A percentile compares a stretch with the other conserved stretches of the same genome.
Evolutionary conservation across 2,888 invertebrate genomes (phyloP).

Genomic region (Polydrusus pterygomalis): DNA sequence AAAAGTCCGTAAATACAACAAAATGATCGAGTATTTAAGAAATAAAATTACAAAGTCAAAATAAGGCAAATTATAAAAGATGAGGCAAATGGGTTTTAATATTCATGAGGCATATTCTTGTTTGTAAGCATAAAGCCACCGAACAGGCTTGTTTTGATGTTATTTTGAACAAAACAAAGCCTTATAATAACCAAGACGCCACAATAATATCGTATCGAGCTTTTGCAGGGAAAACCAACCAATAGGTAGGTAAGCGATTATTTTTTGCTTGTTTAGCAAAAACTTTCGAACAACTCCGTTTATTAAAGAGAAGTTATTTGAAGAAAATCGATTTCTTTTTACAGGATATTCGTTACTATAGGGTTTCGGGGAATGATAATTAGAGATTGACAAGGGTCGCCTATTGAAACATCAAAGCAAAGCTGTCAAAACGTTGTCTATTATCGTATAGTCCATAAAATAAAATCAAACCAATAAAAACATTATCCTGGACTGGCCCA

Average conservation of each 20-base stretch:
- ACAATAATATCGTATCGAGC: conserved; percentile 52
- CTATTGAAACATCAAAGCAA: conserved; percentile 28
- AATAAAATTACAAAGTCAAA: conserved; percentile 47
- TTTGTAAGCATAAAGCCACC: conserved; percentile 52
- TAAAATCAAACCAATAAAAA: conserved; percentile 52
- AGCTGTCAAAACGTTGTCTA: conserved; percentile 41
- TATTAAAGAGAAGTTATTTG: conserved; percentile 37
- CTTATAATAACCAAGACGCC: conserved; percentile 48
- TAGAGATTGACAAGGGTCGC: conserved; percentile 31
- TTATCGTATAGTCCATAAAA: conserved; percentile 33
- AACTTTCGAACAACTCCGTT: conserved; percentile 62
- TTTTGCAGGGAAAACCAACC: conserved; percentile 59
- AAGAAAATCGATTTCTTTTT: conserved; percentile 30
- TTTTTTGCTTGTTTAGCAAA: conserved; percentile 64
- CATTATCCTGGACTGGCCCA: conserved; percentile 38
- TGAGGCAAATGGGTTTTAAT: conserved; percentile 48
- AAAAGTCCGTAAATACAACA: conserved; percentile 5
- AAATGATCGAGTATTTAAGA: conserved; percentile 19
- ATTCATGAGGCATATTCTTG: conserved; percentile 54
- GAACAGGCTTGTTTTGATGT: conserved; percentile 63
- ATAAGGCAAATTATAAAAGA: conserved; percentile 41
- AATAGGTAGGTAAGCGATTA: conserved; percentile 65
- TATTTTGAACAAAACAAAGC: conserved; percentile 66
- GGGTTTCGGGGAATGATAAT: conserved; percentile 15
- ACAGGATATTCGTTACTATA: not conserved